Evolutionary conservation across 1,140 invertebrate species (phyloP), one percentile per base, ranked within the genome.

Genomic region (Portunus trituberculatus): DNA sequence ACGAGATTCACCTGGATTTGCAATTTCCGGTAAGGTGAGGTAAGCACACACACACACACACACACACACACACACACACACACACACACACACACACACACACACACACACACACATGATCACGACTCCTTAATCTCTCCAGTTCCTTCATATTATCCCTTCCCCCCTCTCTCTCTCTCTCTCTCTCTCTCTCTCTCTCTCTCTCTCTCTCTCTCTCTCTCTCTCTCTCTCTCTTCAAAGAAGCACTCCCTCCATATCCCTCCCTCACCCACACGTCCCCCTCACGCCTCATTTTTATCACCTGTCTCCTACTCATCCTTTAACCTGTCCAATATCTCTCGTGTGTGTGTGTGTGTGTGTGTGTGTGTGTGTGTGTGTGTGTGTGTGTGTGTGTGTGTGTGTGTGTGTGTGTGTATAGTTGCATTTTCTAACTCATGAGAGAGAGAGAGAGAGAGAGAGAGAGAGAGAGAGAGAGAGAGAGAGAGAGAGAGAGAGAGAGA

Each of bases 401-500:
- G 89, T 59, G 48, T 59, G 46, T 29, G 46, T 52, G 89, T 29
- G 89, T 29, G 89, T 87, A 25, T 76, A 59, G 0, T 59, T 59
- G 52, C 2, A 59, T 20, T 59, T 59, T 59, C 52, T 14, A 4
- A 59, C 52, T 59, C 52, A 29, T 0, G 87, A 46, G 87, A 89
- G 39, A 46, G 39, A 89, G 87, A 46, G 52, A 59, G 52, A 59
- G 46, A 91, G 89, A 59, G 89, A 91, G 89, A 91, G 46, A 28
- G 46, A 91, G 89, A 91, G 89, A 91, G 46, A 59, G 46, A 91
- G 89, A 59, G 89, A 91, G 89, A 91, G 46, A 28, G 46, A 91
- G 89, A 91, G 89, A 91, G 89, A 91, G 46, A 45, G 39, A 91
- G 89, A 91, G 89, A 52, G 89, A 91, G 89, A 91, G 89, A 91